Base-by-base conservation (phyloP, 2,113 vertebrate genomes). In the Apteryx owenii region DNA sequence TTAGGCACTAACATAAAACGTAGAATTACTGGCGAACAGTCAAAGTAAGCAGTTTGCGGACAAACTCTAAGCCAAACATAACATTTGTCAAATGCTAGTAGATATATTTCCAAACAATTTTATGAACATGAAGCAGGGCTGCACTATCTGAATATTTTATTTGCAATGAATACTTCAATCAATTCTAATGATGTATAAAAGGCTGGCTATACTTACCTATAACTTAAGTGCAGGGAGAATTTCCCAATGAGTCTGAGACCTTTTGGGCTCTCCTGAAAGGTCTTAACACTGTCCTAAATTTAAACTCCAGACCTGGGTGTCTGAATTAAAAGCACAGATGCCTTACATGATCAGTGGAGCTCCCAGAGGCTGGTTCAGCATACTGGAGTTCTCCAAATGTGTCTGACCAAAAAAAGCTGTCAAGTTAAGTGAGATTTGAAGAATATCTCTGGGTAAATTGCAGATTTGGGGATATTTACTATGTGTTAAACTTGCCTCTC, bases 401-500 rank as follows among this genome's bases (percentile, higher is more conserved):
- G 6, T 15, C 4, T 85, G 64, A 85, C 4, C 25, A 53, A 71
- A 91, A 38, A 85, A 56, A 69, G 2, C 16, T 62, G 10, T 42
- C 53, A 77, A 13, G 29, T 29, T 81, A 64, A 42, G 19, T 54
- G 54, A 82, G 33, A 82, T 82, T 46, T 85, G 81, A 89, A 85
- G 50, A 82, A n/a, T 81, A 29, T 81, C 18, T 68, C 18, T 21
- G 16, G 58, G 54, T 90, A 98, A 95, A 94, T 53, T 95, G 48
- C 46, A 90, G 68, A 66, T 71, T 90, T 85, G 85, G 89, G 29
- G 10, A 11, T 85, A 56, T 68, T 89, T 92, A 58, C 48, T 70
- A 64, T 60, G 69, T 90, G 80, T 29, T 95, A 64, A 94, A 73
- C 33, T 94, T 97, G 85, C 76, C 80, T 93, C 51, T 89, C 68